phyloP scores from a whole-genome alignment of 2,113 vertebrate genomes.

The Conger conger region DNA sequence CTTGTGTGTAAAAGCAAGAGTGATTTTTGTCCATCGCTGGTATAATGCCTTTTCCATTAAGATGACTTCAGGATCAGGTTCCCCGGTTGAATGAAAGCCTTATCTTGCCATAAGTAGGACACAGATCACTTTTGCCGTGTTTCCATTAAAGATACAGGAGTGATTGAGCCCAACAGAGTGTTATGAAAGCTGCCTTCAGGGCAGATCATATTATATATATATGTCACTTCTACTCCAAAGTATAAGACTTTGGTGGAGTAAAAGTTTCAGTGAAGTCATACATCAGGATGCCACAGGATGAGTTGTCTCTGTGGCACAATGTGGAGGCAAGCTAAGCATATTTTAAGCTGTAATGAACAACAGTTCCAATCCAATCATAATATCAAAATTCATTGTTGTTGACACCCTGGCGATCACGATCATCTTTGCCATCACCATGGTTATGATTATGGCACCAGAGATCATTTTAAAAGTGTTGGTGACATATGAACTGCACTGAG shows the following conservation, averaged over 20 bases:
- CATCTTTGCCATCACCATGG: too few species aligned
- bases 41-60: neutral
- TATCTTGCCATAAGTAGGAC: neutral
- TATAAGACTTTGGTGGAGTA: neutral
- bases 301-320: too few species aligned
- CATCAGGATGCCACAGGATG: neutral
- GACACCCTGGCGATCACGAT: too few species aligned
- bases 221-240: neutral
- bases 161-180: neutral
- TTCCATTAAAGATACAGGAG: conserved; percentile 37
- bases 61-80: neutral
- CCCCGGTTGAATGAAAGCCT: neutral
- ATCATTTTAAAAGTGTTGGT: too few species aligned
- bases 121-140: neutral
- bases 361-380: too few species aligned
- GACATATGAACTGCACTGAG: too few species aligned
- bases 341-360: too few species aligned
- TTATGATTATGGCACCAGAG: too few species aligned
- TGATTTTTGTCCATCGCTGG: neutral
- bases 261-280: neutral
- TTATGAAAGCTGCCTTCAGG: neutral
- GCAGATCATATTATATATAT: neutral
- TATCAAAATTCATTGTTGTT: too few species aligned
- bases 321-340: too few species aligned
- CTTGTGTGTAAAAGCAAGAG: neutral